phyloP scores from a whole-genome alignment of 2,888 invertebrate genomes.

The Ectemnius lituratus region DNA sequence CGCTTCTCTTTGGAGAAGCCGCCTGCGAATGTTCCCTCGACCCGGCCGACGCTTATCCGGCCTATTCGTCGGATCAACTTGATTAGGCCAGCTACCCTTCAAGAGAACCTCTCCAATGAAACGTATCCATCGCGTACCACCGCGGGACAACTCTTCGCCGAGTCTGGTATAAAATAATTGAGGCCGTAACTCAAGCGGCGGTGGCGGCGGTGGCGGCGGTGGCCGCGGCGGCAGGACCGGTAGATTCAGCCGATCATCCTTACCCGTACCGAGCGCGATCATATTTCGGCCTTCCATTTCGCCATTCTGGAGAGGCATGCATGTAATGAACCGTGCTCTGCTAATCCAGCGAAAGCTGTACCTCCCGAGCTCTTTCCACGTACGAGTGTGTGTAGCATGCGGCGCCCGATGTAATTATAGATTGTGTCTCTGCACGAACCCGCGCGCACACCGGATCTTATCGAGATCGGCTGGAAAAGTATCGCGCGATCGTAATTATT shows the following conservation, averaged over 20 bases:
- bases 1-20: constrained; percentile 63
- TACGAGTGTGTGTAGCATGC: constrained; percentile 18
- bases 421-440: constrained; percentile 71
- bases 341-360: constrained; percentile 22
- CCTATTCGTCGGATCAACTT: constrained; percentile 55
- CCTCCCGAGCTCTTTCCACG: constrained; percentile 4
- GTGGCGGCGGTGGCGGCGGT: no score
- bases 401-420: constrained; percentile 74
- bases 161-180: constrained; percentile 28
- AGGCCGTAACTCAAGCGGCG: constrained; percentile 31
- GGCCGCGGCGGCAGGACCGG: constrained; percentile 17
- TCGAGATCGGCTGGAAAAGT: constrained; percentile 59
- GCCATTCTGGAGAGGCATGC: constrained; percentile 31
- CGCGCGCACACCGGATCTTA: constrained; percentile 59
- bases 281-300: constrained; percentile 26
- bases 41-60: constrained; percentile 48
- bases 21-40: constrained; percentile 60
- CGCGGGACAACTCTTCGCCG: constrained; percentile 18
- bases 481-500: constrained; percentile 65
- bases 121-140: constrained; percentile 36
- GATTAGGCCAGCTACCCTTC: constrained; percentile 52
- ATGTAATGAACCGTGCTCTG: constrained; percentile 19
- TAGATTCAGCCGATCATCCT: constrained; percentile 12
- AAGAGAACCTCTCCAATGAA: constrained; percentile 43
- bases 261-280: not conserved